Evolutionary conservation across 2,113 vertebrate genomes (phyloP).

Genomic region (Oncorhynchus clarkii): DNA sequence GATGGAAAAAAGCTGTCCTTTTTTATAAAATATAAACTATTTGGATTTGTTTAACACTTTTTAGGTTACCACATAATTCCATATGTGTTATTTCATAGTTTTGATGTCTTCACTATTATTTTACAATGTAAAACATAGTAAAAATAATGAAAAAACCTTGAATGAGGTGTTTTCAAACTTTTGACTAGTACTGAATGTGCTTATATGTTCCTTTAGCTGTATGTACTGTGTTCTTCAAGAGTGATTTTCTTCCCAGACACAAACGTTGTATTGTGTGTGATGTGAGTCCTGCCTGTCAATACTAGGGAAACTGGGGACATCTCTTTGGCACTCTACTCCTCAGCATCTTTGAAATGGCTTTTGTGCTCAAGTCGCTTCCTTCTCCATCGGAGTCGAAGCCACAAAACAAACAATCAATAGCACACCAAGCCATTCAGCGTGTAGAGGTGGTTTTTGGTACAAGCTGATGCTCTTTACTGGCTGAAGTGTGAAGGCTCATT

Average conservation of each 20-base stretch:
- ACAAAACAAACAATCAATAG: background rate
- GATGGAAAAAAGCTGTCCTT: no score
- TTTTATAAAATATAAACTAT: no score
- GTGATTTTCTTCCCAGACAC: background rate
- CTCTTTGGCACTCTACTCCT: background rate
- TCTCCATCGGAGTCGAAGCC: background rate
- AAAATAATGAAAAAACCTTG: no score
- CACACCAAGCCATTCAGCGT: background rate
- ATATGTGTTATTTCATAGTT: background rate
- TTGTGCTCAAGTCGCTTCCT: background rate
- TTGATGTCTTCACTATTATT: background rate
- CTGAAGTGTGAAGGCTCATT: background rate
- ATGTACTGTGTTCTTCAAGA: background rate
- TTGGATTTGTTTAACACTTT: no score
- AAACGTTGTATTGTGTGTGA: background rate
- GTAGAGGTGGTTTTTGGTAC: background rate
- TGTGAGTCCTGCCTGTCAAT: background rate
- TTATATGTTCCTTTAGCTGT: background rate
- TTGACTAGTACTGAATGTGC: background rate
- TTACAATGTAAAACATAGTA: no score
- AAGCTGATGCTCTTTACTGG: background rate
- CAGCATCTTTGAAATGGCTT: background rate
- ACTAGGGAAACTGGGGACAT: background rate
- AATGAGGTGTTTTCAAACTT: background rate
- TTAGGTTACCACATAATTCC: no score